phyloP scores from a whole-genome alignment of 2,797 vertebrate species.

The Coregonus suidteri region DNA sequence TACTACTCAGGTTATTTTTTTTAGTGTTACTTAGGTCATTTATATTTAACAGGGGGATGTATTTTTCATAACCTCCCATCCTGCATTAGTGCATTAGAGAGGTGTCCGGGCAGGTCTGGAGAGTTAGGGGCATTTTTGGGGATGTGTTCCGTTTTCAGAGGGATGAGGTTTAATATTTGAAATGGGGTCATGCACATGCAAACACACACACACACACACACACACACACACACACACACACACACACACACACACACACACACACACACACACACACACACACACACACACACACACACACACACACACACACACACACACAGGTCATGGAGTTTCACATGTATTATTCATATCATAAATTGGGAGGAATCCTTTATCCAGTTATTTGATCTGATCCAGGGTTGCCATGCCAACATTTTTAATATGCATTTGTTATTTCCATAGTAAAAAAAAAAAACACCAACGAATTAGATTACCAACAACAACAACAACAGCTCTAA shows the following conservation, averaged over 20 bases:
- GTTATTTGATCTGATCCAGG: not conserved
- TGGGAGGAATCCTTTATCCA: not conserved
- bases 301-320: not conserved
- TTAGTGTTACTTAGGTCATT: not conserved
- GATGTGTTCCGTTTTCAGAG: not conserved
- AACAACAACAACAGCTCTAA: not conserved
- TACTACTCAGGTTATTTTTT: not conserved
- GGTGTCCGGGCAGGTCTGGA: not conserved
- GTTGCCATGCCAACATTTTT: not conserved
- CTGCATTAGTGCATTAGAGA: not conserved
- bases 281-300: conserved; percentile 11
- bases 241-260: not conserved
- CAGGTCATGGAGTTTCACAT: not conserved
- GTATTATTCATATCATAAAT: not conserved
- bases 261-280: not conserved
- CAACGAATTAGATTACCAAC: not conserved
- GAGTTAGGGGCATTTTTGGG: not conserved
- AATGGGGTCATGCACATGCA: not conserved
- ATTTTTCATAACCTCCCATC: not conserved
- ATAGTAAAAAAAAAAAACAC: not conserved
- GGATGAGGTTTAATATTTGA: not conserved
- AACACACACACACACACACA: not conserved
- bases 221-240: conserved; percentile 11
- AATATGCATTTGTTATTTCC: not conserved
- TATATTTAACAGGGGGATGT: not conserved